Evolutionary conservation across 2,113 vertebrate species (phyloP), one percentile per base, ranked within the genome.

Genomic region (Tyrannus savana): DNA sequence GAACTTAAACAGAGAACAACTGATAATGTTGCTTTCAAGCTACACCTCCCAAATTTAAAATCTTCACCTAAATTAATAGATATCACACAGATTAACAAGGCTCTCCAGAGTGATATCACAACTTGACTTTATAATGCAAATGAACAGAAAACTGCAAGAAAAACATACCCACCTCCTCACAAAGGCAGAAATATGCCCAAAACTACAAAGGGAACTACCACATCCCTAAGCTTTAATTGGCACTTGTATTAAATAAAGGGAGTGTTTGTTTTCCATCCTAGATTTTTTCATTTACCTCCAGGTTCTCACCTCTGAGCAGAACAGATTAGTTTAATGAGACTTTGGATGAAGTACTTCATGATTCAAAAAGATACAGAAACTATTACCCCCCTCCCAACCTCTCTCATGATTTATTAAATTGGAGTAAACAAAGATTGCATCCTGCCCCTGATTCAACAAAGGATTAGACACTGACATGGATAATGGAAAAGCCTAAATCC

Each of bases 91-190:
- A 64, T 37, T 75, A 42, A 37, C 49, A 49, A 58, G 37, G 33
- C 39, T 63, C 19, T 66, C 16, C 56, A 55, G 39, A 81, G 28
- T 27, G 77, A 68, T 4, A 64, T 19, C 37, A 47, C 23, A 19
- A n/a, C 4, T 21, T 31, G 49, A 78, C 47, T 84, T 84, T 7
- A 46, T 62, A 84, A 63, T 89, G 41, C 15, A 82, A 5, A 7
- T 62, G 41, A 95, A 60, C 4, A 74, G 16, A 15, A 15, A 59
- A 1, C 1, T 84, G 31, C 7, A 46, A 81, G 35, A 55, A 11
- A 74, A 35, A 33, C 3, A 6, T 3, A 0, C 0, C 0, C 19
- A 30, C 14, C 35, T 72, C 71, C 25, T 44, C 35, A 23, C 0
- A 0, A 19, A 75, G 12, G 19, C 22, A n/a, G 52, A 63, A 87